A percentile compares a stretch with the other conserved stretches of the same genome.
These are phyloP conservation scores for Zaprionus bogoriensis DNA, from an alignment of 2,888 invertebrate genomes.

Conservation along the genomic window DNA sequence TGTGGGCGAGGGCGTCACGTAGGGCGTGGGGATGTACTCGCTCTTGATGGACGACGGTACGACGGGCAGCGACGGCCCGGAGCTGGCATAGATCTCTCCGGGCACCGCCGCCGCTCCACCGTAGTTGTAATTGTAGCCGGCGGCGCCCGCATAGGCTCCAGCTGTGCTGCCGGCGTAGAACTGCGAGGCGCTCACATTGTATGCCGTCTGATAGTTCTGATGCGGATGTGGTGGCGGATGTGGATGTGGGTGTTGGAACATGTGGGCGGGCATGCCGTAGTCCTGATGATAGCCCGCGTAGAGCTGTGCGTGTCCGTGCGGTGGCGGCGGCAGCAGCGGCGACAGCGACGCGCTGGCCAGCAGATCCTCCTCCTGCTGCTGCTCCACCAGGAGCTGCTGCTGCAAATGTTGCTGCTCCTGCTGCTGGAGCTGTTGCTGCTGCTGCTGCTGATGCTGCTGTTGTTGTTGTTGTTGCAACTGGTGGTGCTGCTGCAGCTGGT, in stretches of 20 bases:
- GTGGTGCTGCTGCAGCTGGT: constrained; percentile 34
- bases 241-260: constrained; percentile 52
- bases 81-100: constrained; percentile 51
- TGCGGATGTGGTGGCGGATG: constrained; percentile 45
- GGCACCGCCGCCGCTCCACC: constrained; percentile 26
- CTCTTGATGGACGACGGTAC: constrained; percentile 61
- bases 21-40: constrained; percentile 78
- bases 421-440: constrained; percentile 39
- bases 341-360: constrained; percentile 50
- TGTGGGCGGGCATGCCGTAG: constrained; percentile 65
- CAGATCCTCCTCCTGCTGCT: constrained; percentile 51
- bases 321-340: constrained; percentile 58
- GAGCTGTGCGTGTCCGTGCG: constrained; percentile 59
- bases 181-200: constrained; percentile 57
- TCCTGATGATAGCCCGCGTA: constrained; percentile 70
- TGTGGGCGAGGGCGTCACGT: constrained; percentile 81
- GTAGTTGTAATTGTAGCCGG: constrained; percentile 68
- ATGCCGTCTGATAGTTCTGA: constrained; percentile 55
- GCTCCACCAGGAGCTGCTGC: constrained; percentile 35
- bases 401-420: constrained; percentile 38
- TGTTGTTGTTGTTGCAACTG: constrained; percentile 35
- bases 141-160: constrained; percentile 47
- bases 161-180: constrained; percentile 56
- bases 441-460: constrained; percentile 38
- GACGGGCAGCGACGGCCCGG: constrained; percentile 49